These are phyloP conservation scores for Drosophila kokeensis DNA, from an alignment of 2,888 invertebrate genomes.

Conservation along the genomic window DNA sequence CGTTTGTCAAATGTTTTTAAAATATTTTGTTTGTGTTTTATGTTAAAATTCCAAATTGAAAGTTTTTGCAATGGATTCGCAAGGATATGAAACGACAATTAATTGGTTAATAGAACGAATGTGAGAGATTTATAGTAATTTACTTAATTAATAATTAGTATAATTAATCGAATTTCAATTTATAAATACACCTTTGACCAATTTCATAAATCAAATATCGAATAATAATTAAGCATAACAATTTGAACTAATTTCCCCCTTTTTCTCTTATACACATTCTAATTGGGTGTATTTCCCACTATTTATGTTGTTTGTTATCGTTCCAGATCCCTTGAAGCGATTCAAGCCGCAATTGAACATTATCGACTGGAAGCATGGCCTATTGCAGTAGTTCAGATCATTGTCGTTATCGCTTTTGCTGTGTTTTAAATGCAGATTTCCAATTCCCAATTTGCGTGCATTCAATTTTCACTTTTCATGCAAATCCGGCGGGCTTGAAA, in stretches of 20 bases:
- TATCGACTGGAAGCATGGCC: constrained; percentile 87
- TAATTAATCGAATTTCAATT: neutral
- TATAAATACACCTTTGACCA: neutral
- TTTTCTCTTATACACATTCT: neutral
- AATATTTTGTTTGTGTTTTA: neutral
- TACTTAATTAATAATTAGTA: neutral
- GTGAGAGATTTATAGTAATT: neutral
- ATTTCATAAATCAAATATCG: neutral
- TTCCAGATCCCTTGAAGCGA: constrained; percentile 88
- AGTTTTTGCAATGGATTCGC: neutral
- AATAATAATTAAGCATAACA: neutral
- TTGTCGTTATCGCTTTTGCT: constrained; percentile 67
- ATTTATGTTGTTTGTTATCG: neutral
- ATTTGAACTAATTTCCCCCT: neutral
- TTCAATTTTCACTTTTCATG: constrained; percentile 58
- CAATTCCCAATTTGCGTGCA: constrained; percentile 47
- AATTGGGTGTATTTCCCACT: neutral
- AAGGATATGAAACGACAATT: neutral
- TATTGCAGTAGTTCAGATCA: constrained; percentile 39
- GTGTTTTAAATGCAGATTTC: constrained; percentile 9
- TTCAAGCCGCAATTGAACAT: constrained; percentile 87
- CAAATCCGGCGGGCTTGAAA: constrained; percentile 36
- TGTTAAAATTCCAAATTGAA: neutral
- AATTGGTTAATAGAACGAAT: neutral
- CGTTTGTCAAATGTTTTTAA: neutral